These are phyloP conservation scores for Amphipyra berbera DNA, from an alignment of 2,888 invertebrate genomes.

Conservation along the genomic window DNA sequence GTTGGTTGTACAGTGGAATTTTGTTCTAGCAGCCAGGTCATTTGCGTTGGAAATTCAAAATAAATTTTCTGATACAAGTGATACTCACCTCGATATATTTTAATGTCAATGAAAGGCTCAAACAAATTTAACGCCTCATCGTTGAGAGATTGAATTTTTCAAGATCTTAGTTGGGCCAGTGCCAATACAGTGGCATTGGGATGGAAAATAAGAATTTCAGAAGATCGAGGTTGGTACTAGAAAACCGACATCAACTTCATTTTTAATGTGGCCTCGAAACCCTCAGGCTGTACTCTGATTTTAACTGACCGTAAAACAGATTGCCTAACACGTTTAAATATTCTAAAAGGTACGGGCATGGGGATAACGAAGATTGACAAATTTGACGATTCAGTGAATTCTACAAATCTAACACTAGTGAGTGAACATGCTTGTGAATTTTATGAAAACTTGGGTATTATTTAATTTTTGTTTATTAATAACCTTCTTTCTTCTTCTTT, in stretches of 20 bases:
- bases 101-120: slow-evolving; percentile 30
- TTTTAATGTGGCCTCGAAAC: slow-evolving; percentile 39
- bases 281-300: slow-evolving; percentile 2
- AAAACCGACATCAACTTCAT: slow-evolving; percentile 32
- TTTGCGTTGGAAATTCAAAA: slow-evolving; percentile 18
- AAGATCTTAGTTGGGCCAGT: slow-evolving; percentile 59
- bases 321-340: slow-evolving; percentile 41
- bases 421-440: not conserved
- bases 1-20: slow-evolving; percentile 12
- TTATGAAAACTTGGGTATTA: too few relatives aligned
- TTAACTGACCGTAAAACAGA: slow-evolving; percentile 34
- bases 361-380: slow-evolving; percentile 33
- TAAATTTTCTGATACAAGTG: slow-evolving; percentile 11
- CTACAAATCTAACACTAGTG: slow-evolving; percentile 14
- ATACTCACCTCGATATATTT: slow-evolving; percentile 3
- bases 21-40: slow-evolving; percentile 7
- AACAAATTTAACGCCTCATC: slow-evolving; percentile 35
- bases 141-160: slow-evolving; percentile 58
- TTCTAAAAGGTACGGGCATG: slow-evolving; percentile 32
- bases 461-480: too few relatives aligned
- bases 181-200: slow-evolving; percentile 54
- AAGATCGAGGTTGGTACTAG: slow-evolving; percentile 29
- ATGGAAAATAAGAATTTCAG: slow-evolving; percentile 46
- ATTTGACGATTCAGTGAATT: slow-evolving; percentile 25
- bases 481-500: too few relatives aligned